phyloP scores from a whole-genome alignment of 2,113 vertebrate species.

The Oryzias celebensis region DNA sequence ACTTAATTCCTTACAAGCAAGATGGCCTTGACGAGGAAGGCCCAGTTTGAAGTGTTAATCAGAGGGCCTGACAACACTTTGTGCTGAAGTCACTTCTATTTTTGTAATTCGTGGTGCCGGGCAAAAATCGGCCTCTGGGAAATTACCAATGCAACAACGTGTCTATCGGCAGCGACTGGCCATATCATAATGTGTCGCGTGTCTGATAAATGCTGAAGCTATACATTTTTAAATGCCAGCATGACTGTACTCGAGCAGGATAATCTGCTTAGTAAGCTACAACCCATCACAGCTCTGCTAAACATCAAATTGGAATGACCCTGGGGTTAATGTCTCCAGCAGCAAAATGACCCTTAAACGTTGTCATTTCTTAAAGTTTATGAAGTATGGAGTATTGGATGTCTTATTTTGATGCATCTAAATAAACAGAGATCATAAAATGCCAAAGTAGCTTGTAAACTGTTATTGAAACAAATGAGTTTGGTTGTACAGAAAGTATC shows the following conservation, averaged over 20 bases:
- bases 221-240: slow-evolving; percentile 23
- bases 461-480: slow-evolving; percentile 18
- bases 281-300: slow-evolving; percentile 2
- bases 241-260: slow-evolving; percentile 15
- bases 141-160: slow-evolving; percentile 29
- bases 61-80: slow-evolving; percentile 21
- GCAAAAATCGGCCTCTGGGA: slow-evolving; percentile 20
- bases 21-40: slow-evolving; percentile 36
- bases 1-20: slow-evolving; percentile 56
- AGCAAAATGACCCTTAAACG: slow-evolving; percentile 13
- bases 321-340: slow-evolving; percentile 18
- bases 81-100: slow-evolving; percentile 21
- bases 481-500: slow-evolving; percentile 41
- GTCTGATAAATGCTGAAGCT: slow-evolving; percentile 20
- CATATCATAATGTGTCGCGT: slow-evolving; percentile 11
- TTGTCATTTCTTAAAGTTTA: slow-evolving; percentile 32
- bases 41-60: slow-evolving; percentile 46
- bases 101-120: slow-evolving; percentile 19
- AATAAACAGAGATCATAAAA: slow-evolving; percentile 53
- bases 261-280: slow-evolving; percentile 20
- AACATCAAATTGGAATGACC: slow-evolving; percentile 14
- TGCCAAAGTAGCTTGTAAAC: slow-evolving; percentile 49
- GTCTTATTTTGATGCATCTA: slow-evolving; percentile 43
- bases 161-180: slow-evolving; percentile 4
- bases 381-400: slow-evolving; percentile 41